Conservation (phyloP, 2,888 invertebrate species). For the Habrosyne pyritoides region DNA sequence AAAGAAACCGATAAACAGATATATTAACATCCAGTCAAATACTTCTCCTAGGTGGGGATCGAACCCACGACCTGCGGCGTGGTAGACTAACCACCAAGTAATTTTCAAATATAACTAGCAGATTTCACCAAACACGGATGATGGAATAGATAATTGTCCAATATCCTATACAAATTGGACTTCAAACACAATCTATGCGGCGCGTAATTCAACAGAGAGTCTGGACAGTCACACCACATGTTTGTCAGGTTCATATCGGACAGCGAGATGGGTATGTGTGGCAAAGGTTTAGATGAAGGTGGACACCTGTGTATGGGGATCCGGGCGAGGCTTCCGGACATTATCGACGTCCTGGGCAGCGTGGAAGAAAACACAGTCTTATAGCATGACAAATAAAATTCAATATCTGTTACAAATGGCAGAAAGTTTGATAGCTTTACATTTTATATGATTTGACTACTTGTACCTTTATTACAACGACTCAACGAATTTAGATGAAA, state of each 20-base stretch:
- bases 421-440: no score
- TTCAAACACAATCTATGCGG: slow-evolving; percentile 68
- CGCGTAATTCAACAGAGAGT: slow-evolving; percentile 60
- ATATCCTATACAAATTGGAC: slow-evolving; percentile 56
- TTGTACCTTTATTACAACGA: no score
- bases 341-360: slow-evolving; percentile 76
- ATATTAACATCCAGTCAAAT: no score
- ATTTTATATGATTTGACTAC: no score
- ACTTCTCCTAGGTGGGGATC: no score
- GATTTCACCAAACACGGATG: slow-evolving; percentile 68
- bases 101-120: slow-evolving; percentile 71
- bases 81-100: no score
- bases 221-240: slow-evolving; percentile 69
- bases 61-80: no score
- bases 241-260: slow-evolving; percentile 49
- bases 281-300: slow-evolving; percentile 26
- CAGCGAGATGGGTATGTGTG: slow-evolving; percentile 23
- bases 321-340: slow-evolving; percentile 77
- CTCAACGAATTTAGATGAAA: no score
- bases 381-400: slow-evolving; percentile 4
- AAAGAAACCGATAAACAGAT: no score
- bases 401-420: neutral
- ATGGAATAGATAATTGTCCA: slow-evolving; percentile 64
- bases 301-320: slow-evolving; percentile 82
- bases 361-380: slow-evolving; percentile 44